phyloP scores from a whole-genome alignment of 2,113 vertebrate genomes.

The Neolamprologus tretocephalus region DNA sequence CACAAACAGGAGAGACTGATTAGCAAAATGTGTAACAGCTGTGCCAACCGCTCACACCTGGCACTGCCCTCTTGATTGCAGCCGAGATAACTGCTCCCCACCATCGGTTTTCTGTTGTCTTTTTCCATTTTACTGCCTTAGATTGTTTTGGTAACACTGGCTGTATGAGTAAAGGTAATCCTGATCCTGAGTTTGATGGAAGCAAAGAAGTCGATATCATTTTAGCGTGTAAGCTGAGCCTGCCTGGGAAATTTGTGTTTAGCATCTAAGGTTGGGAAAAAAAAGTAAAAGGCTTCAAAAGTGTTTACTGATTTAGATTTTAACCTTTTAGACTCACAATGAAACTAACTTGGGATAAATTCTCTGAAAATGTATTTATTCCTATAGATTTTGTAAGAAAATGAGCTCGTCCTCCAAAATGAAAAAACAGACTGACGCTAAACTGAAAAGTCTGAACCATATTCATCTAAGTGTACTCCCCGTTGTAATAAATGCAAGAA shows the following conservation, averaged over 20 bases:
- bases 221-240: neutral
- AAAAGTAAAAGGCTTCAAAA: neutral
- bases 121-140: neutral
- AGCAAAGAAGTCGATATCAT: neutral
- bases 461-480: slow-evolving; percentile 17
- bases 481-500: neutral
- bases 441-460: neutral
- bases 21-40: neutral
- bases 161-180: neutral
- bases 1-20: neutral
- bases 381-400: neutral
- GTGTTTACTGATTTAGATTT: neutral
- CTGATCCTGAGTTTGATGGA: neutral
- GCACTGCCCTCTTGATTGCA: neutral
- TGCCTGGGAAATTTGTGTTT: neutral
- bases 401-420: neutral
- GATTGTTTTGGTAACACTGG: neutral
- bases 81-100: neutral
- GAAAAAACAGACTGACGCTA: neutral
- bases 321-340: neutral
- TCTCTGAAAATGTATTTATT: neutral
- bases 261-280: neutral
- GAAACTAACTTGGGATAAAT: neutral
- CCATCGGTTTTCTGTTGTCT: neutral
- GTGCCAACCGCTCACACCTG: neutral